Evolutionary conservation across 2,113 vertebrate species (phyloP), one percentile per base, ranked within the genome.

Genomic region (Dipodomys spectabilis): DNA sequence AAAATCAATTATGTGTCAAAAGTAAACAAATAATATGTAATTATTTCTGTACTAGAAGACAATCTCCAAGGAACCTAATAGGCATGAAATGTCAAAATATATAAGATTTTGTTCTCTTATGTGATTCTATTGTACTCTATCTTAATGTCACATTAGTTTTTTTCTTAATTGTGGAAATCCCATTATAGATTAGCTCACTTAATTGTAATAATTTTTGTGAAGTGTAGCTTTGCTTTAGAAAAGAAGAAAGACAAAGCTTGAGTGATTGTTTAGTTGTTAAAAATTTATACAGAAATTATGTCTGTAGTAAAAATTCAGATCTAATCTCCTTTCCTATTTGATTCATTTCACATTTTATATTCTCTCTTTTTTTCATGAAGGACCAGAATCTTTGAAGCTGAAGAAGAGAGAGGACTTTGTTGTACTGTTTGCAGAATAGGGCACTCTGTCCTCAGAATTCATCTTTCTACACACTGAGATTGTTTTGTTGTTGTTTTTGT

Each of bases 161-260:
- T 64, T 86, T 49, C 75, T 84, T 92, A 3, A 65, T 85, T 74
- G n/a, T 60, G 16, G 12, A 82, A 20, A 92, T 69, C 5, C 18
- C 19, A 74, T 94, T 78, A 69, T 44, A 45, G 19, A 78, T 68
- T 10, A 68, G 23, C 3, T 86, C 16, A 67, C 89, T 91, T 86
- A 86, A n/a, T 72, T 84, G 88, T 30, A n/a, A n/a, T 64, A 77
- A 71, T 45, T 82, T 10, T 88, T 68, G 35, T 69, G 60, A 49
- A 78, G 32, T 68, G 62, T 60, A 77, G 7, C 94, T n/a, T 25
- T 71, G 25, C 60, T 72, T 95, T 90, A 60, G 2, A 92, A 83
- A 74, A 75, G 12, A 88, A 53, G 4, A 53, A 90, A 49, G 49
- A 65, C 3, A 6, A 5, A 6, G 16, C 79, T 78, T 27, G 49